Evolutionary conservation across 2,113 vertebrate species (phyloP).

Genomic region (Oophaga pumilio): DNA sequence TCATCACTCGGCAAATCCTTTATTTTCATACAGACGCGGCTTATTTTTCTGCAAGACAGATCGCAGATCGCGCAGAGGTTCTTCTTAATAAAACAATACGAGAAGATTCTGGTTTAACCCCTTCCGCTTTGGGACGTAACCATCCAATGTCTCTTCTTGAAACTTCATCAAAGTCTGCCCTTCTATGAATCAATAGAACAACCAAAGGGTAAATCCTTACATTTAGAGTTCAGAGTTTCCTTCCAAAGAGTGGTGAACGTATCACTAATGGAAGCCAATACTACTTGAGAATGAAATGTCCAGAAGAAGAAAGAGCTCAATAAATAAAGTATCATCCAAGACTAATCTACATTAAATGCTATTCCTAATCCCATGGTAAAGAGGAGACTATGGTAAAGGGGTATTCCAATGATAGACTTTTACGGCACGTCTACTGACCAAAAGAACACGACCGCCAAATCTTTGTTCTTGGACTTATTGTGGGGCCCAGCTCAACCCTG

Average conservation of each 20-base stretch:
- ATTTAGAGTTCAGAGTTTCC: too few relatives aligned
- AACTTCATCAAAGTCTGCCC: too few relatives aligned
- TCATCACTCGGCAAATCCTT: background rate
- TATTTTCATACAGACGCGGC: background rate
- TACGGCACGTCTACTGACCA: background rate
- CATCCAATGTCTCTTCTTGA: background rate
- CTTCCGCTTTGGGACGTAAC: background rate
- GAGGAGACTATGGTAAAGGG: background rate
- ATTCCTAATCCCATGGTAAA: too few relatives aligned
- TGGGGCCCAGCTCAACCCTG: too few relatives aligned
- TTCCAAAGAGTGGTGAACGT: too few relatives aligned
- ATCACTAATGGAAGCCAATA: too few relatives aligned
- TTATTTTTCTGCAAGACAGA: constrained; percentile 32
- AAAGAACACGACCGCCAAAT: background rate
- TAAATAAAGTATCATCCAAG: too few relatives aligned
- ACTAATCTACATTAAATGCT: too few relatives aligned
- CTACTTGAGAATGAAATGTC: too few relatives aligned
- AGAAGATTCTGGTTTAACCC: background rate
- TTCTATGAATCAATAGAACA: too few relatives aligned
- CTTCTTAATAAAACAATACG: constrained; percentile 12
- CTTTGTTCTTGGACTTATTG: background rate
- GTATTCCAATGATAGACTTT: background rate
- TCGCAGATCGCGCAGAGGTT: background rate
- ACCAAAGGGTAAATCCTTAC: too few relatives aligned
- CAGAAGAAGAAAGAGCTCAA: too few relatives aligned